These are phyloP conservation scores for Drosophila melanosoma DNA, from an alignment of 2,888 invertebrate genomes.

Conservation along the genomic window DNA sequence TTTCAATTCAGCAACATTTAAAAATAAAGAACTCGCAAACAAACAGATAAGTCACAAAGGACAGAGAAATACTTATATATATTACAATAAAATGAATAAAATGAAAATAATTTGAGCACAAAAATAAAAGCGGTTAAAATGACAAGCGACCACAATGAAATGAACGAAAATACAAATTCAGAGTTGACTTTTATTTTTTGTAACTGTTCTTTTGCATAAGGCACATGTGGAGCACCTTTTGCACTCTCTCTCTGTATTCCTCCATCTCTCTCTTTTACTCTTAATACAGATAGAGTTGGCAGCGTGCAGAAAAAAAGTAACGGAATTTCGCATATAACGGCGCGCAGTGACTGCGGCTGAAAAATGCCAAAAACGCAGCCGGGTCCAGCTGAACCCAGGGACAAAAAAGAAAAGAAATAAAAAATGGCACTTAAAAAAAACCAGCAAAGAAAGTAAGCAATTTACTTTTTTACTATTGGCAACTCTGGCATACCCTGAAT, in stretches of 20 bases:
- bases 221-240: conserved; percentile 4
- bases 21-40: not conserved
- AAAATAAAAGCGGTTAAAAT: conserved; percentile 36
- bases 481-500: conserved; percentile 20
- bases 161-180: conserved; percentile 57
- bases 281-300: conserved; percentile 21
- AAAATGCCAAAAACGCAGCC: conserved; percentile 63
- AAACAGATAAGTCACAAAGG: conserved; percentile 55
- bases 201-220: not conserved
- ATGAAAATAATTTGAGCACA: conserved; percentile 62
- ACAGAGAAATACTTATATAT: conserved; percentile 16
- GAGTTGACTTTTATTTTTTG: conserved; percentile 5
- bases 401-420: conserved; percentile 14
- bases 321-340: conserved; percentile 48
- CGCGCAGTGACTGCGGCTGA: conserved; percentile 36
- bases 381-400: conserved; percentile 25
- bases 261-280: not conserved
- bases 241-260: not conserved
- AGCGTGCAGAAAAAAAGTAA: conserved; percentile 51
- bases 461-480: not conserved
- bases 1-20: not conserved
- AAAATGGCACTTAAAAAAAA: not conserved
- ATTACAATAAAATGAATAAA: conserved; percentile 42
- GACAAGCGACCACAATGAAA: conserved; percentile 71
- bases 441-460: not conserved